These are phyloP conservation scores for Troilus luridus DNA, from an alignment of 2,888 invertebrate genomes.

Conservation along the genomic window DNA sequence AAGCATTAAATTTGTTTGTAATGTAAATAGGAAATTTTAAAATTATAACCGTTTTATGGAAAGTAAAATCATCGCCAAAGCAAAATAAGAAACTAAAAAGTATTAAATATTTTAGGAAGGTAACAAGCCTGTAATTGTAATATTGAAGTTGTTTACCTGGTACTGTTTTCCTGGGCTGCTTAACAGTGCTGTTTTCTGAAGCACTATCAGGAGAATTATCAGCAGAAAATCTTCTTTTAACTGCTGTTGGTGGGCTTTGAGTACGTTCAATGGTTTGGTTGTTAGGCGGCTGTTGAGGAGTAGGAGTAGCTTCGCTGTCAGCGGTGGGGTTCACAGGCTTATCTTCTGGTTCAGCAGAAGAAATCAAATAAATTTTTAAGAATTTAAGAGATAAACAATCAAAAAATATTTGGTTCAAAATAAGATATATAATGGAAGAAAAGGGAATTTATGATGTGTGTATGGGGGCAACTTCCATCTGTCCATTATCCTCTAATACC, in stretches of 20 bases:
- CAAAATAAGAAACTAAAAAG: background rate
- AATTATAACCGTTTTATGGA: background rate
- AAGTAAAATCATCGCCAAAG: background rate
- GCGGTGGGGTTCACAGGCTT: conserved; percentile 4
- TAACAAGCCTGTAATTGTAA: background rate
- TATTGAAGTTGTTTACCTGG: conserved; percentile 67
- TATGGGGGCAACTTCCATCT: too few species aligned
- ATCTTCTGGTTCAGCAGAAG: background rate
- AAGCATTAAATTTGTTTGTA: too few species aligned
- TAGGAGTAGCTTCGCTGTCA: conserved; percentile 38
- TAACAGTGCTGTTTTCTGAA: conserved; percentile 67
- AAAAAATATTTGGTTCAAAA: background rate
- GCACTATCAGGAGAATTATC: conserved; percentile 68
- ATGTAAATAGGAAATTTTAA: too few species aligned
- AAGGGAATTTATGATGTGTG: background rate
- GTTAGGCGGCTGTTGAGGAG: background rate
- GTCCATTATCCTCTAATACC: too few species aligned
- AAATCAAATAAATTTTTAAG: background rate
- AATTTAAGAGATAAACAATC: background rate
- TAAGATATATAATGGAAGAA: background rate
- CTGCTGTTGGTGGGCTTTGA: background rate
- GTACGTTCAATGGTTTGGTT: conserved; percentile 30
- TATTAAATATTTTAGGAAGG: background rate
- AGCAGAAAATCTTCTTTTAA: conserved; percentile 69
- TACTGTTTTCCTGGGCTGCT: conserved; percentile 70